Base-by-base conservation (phyloP, 2,797 vertebrate genomes). In the Mus caroli region DNA sequence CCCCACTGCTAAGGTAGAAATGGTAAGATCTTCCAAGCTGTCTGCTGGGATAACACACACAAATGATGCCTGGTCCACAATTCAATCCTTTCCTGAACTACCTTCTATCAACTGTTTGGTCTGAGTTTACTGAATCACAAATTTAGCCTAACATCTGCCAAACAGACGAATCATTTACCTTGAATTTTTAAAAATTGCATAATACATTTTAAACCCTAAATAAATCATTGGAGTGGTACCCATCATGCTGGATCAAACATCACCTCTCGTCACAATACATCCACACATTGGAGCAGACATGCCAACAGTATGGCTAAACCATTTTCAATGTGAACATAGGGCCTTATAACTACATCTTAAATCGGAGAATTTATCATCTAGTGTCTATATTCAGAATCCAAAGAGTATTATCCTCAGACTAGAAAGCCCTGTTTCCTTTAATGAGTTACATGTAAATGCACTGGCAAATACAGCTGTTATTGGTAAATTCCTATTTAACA, bases 401-500 rank as follows among this genome's bases (percentile, higher is more conserved):
- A 95, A 91, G 73, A 58, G 4, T 84, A 10, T 60, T 40, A 82
- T 54, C 40, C 77, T 91, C 52, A 58, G 43, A 87, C 67, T 69
- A 88, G 56, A 86, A 95, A 97, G 17, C 62, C 43, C 78, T 92
- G 91, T 71, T 87, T 34, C 31, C 83, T 91, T 91, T 78, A 90
- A 95, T 83, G 71, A 97, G 69, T 54, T 64, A 46, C 69, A 80
- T 31, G 60, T 54, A 89, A 89, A 90, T 78, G 26, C 6, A 86
- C 22, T 64, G 84, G 89, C 54, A 95, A 94, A 90, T 83, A 94
- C 3, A 93, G 89, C 83, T 92, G 75, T 87, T 96, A 91, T 90
- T 75, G 20, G 73, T 95, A 95, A 96, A 94, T 87, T 95, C 94
- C 97, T 97, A 97, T 97, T 97, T 96, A 97, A 96, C 95, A 97